Evolutionary conservation across 2,888 invertebrate genomes (phyloP), one percentile per base, ranked within the genome.

Genomic region (Notodonta ziczac): DNA sequence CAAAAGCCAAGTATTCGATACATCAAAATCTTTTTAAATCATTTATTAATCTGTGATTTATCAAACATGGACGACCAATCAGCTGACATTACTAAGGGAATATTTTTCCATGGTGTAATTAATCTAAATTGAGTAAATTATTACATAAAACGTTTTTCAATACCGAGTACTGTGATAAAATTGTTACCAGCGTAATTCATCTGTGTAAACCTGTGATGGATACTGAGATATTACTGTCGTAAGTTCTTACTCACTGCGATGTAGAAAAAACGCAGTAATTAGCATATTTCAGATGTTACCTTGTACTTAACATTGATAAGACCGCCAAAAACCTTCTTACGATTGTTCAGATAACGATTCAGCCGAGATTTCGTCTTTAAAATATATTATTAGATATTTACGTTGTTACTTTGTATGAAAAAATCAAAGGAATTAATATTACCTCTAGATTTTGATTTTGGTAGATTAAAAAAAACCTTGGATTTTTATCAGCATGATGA

Each of bases 21-120:
- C 4, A 35, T 50, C 50, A 50, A 16, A 50, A 32, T 32, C 32
- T 32, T 32, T 32, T 4, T 9, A 52, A 24, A 42, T 46, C 5
- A 53, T 35, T 42, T 48, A 51, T 12, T 63, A 55, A 42, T 71
- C 70, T 72, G 65, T 40, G 59, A 59, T 24, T 24, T 2, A 24
- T 32, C 24, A 63, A 80, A 81, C 57, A 84, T 85, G 84, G 83
- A 73, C 72, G 83, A 74, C 82, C 83, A 84, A 91, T 91, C 92
- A 93, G 91, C 91, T 93, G 92, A 91, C 90, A 87, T 83, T 72
- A 78, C 73, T 76, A 80, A 84, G 84, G 77, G 81, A 80, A 80
- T 86, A 89, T 86, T 88, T 88, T 90, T 90, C 86, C 87, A 85
- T 87, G 83, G 81, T 85, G 82, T 82, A 85, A 85, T 84, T 82